Base-by-base conservation (phyloP, 2,113 vertebrate species). In the Mugil cephalus region DNA sequence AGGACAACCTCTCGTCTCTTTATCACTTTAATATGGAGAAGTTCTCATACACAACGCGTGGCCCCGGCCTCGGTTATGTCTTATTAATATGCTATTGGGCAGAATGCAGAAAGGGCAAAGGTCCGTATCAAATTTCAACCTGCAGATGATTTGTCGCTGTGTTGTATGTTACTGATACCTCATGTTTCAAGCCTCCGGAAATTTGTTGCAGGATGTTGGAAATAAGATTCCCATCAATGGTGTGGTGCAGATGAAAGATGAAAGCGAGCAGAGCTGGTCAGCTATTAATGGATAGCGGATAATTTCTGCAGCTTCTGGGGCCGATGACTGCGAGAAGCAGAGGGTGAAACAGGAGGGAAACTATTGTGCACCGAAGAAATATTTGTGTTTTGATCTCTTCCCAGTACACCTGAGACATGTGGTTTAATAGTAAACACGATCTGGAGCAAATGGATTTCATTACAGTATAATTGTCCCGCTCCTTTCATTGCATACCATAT, bases 101-200 rank as follows among this genome's bases (percentile, higher is more conserved):
- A 77, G 78, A 87, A 86, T 88, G 87, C 77, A 66, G 68, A 74
- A 61, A 66, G 73, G 85, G 71, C 85, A 85, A 75, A 85, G 82
- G 82, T 84, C 50, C 50, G 21, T 58, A 86, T 94, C 82, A 47
- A 10, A 69, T 94, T 94, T 90, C 93, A 85, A 69, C 64, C 69
- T 80, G 73, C 70, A 77, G 79, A 86, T 89, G 87, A 91, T 88
- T 91, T 90, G 91, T 90, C 54, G 69, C 80, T 21, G 51, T 71
- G 74, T 82, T 76, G 79, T 70, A 84, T 89, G 91, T 92, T 89
- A 93, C 89, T 51, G 92, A 92, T 92, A 92, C 87, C 74, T 69
- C 24, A 24, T 63, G 78, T 83, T 79, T 69, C 86, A 64, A 69
- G 58, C 56, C 59, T 42, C 74, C 67, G 84, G 87, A 92, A 93